phyloP scores from a whole-genome alignment of 2,797 vertebrate genomes.

The Pangasius krempfi region DNA sequence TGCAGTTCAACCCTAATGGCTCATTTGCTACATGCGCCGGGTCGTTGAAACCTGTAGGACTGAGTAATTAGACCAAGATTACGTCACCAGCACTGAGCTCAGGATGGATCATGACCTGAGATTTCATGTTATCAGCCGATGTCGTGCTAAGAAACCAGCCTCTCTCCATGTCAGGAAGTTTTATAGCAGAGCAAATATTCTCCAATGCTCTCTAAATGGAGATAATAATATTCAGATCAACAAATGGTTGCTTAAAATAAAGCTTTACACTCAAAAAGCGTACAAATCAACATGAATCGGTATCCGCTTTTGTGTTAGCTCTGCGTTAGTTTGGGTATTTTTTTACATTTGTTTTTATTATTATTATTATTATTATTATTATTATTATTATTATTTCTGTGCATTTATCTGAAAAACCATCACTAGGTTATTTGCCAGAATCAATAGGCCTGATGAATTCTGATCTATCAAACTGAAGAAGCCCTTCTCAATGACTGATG shows the following conservation, averaged over 20 bases:
- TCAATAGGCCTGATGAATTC: conserved; percentile 77
- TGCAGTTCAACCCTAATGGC: conserved; percentile 52
- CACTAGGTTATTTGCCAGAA: conserved; percentile 71
- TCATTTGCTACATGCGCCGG: conserved; percentile 35
- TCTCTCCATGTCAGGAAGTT: conserved; percentile 3
- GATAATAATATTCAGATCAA: conserved; percentile 49
- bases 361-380: background rate
- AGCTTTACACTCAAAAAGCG: background rate
- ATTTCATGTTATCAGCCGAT: conserved; percentile 21
- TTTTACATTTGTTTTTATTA: background rate
- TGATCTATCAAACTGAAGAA: conserved; percentile 70
- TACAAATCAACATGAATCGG: conserved; percentile 38
- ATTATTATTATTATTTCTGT: conserved; percentile 49
- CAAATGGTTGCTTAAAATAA: conserved; percentile 4
- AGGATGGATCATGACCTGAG: conserved; percentile 42
- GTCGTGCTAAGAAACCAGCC: background rate
- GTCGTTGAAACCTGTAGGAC: conserved; percentile 35
- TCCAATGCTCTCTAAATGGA: conserved; percentile 60
- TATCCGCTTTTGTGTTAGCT: conserved; percentile 60
- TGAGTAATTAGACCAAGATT: conserved; percentile 46
- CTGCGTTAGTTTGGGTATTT: background rate
- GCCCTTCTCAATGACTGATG: conserved; percentile 73
- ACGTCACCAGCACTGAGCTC: conserved; percentile 52
- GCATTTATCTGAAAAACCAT: conserved; percentile 65
- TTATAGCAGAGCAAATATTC: conserved; percentile 48